Percentiles rank a stretch among this genome's conserved stretches.
phyloP scores from a whole-genome alignment of 2,113 vertebrate genomes.

The Tursiops truncatus region DNA sequence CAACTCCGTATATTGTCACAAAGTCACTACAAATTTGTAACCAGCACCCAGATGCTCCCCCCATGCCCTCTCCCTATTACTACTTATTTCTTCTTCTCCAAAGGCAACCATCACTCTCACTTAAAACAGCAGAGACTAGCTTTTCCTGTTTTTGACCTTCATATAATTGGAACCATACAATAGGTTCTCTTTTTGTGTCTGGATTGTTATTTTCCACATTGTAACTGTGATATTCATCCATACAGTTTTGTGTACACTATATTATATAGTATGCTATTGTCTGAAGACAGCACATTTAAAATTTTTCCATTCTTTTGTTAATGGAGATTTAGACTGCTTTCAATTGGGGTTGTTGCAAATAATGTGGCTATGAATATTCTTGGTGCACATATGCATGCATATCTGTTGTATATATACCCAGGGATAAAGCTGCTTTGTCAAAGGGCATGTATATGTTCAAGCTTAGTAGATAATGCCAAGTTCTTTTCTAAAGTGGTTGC shows the following conservation, averaged over 20 bases:
- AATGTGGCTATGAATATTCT: not conserved
- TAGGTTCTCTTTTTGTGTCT: not conserved
- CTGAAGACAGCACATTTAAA: not conserved
- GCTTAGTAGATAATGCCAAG: not conserved
- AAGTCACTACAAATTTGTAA: not conserved
- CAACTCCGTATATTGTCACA: not conserved
- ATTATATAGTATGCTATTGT: not conserved
- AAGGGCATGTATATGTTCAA: not conserved
- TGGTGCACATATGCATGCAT: not conserved
- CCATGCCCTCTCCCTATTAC: not conserved
- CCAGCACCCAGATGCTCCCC: not conserved
- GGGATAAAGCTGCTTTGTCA: not conserved
- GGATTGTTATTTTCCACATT: not conserved
- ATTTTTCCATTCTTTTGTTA: not conserved
- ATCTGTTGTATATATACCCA: not conserved
- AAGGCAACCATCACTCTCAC: not conserved
- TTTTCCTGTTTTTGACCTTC: no score
- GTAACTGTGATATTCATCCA: not conserved
- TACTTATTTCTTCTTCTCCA: not conserved
- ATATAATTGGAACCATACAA: no score
- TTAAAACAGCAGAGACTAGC: not conserved
- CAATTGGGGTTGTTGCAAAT: not conserved
- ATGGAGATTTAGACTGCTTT: not conserved
- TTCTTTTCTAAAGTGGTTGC: not conserved
- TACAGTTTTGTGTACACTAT: no score